phyloP scores from a whole-genome alignment of 2,797 vertebrate genomes.

The Pagetopsis macropterus region DNA sequence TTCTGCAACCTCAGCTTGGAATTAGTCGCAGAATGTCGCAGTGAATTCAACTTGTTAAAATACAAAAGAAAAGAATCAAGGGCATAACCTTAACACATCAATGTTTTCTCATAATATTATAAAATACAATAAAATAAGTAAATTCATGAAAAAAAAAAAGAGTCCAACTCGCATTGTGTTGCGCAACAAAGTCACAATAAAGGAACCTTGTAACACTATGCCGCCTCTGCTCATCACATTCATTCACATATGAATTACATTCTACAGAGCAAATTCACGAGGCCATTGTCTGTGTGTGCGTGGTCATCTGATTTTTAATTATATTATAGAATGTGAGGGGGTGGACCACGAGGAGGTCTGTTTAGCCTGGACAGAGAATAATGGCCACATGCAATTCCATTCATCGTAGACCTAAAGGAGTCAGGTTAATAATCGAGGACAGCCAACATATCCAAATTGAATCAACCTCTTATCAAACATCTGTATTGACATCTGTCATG shows the following conservation, averaged over 20 bases:
- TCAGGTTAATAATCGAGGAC: neutral
- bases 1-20: too few relatives aligned
- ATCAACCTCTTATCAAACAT: neutral
- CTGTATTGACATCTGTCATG: too few relatives aligned
- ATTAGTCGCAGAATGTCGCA: too few relatives aligned
- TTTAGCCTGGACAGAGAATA: slow-evolving; percentile 15
- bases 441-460: neutral
- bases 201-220: slow-evolving; percentile 10
- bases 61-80: too few relatives aligned
- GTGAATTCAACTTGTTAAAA: too few relatives aligned
- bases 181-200: neutral
- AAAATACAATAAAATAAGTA: too few relatives aligned
- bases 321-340: slow-evolving; percentile 22
- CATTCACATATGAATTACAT: slow-evolving; percentile 21
- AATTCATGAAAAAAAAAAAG: too few relatives aligned
- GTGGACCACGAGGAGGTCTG: neutral
- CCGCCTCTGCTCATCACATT: slow-evolving; percentile 37
- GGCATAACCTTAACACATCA: too few relatives aligned
- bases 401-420: neutral
- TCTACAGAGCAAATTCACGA: slow-evolving; percentile 9
- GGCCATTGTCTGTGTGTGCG: slow-evolving; percentile 31
- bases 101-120: too few relatives aligned
- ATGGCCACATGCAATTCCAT: neutral
- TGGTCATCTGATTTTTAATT: slow-evolving; percentile 33
- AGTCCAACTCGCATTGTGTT: neutral